Evolutionary conservation across 92 coral and sea anemone species (phyloP).

Genomic region (Epizoanthus illoricatus): DNA sequence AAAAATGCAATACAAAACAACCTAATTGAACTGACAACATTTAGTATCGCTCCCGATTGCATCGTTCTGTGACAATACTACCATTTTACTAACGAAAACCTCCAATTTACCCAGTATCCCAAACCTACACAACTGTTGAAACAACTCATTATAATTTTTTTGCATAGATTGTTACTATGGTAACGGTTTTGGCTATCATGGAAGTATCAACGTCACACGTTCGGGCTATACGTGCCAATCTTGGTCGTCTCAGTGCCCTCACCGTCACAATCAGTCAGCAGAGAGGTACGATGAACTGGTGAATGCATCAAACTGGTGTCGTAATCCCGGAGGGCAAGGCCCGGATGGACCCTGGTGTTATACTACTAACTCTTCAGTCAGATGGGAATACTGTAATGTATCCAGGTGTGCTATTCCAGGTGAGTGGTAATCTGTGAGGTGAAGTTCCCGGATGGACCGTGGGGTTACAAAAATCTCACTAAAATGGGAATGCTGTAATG

Average conservation of each 20-base stretch:
- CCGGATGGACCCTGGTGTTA: slow-evolving; percentile 86
- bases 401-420: slow-evolving; percentile 48
- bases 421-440: too few species aligned
- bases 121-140: too few species aligned
- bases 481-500: too few species aligned
- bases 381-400: slow-evolving; percentile 80
- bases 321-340: slow-evolving; percentile 74
- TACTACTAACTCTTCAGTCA: slow-evolving; percentile 46
- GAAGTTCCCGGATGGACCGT: too few species aligned
- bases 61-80: too few species aligned
- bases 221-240: slow-evolving; percentile 75
- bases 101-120: too few species aligned
- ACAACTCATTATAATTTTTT: too few species aligned
- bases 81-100: too few species aligned
- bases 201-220: slow-evolving; percentile 58
- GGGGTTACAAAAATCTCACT: too few species aligned
- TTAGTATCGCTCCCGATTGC: too few species aligned
- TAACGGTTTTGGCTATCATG: slow-evolving; percentile 67
- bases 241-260: slow-evolving; percentile 88
- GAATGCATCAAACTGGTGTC: slow-evolving; percentile 66
- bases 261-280: slow-evolving; percentile 59
- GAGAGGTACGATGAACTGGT: slow-evolving; percentile 56
- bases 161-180: slow-evolving; percentile 62
- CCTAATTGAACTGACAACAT: too few species aligned
- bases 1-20: too few species aligned